Base-by-base conservation (phyloP, 2,888 invertebrate genomes). In the Lepidonotus clava region DNA sequence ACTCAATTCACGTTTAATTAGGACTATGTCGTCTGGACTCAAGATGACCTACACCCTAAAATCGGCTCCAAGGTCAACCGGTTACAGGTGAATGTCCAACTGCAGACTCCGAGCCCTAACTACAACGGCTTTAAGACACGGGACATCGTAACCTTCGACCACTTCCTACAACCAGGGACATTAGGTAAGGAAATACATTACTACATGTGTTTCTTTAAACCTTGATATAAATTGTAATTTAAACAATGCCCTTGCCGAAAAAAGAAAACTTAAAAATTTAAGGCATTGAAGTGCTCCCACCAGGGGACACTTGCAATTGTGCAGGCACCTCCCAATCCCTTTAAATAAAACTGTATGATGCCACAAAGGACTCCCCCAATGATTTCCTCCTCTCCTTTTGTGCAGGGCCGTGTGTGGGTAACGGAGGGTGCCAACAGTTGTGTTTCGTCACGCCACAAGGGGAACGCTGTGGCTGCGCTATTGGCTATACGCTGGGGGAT, bases 351-450 rank as follows among this genome's bases (percentile, higher is more conserved):
- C n/a, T n/a, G n/a, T n/a, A n/a, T n/a, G n/a, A n/a, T n/a, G n/a
- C n/a, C n/a, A n/a, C n/a, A n/a, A n/a, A n/a, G n/a, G n/a, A n/a
- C n/a, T n/a, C n/a, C n/a, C n/a, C n/a, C n/a, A n/a, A n/a, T n/a
- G n/a, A n/a, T n/a, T n/a, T n/a, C n/a, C n/a, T n/a, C n/a, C n/a
- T n/a, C n/a, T n/a, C n/a, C n/a, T n/a, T 28, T 80, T 8, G 2
- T 80, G 11, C 24, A 83, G 53, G 83, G 32, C 53, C 53, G 34
- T 56, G 83, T 36, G 18, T 83, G 21, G 56, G n/a, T 34, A 88
- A 88, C 32, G 88, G 86, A 0, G 85, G 85, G 5, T 88, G 88
- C 36, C 77, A 85, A 11, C 88, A 88, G n/a, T 53, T 83, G n/a
- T 88, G 88, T 34, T 85, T 80, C 56, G 84, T 51, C 2, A 85